Percentiles rank a stretch among this genome's conserved stretches.
Conservation (phyloP, 1,140 invertebrate genomes). For the Melitaea cinxia region DNA sequence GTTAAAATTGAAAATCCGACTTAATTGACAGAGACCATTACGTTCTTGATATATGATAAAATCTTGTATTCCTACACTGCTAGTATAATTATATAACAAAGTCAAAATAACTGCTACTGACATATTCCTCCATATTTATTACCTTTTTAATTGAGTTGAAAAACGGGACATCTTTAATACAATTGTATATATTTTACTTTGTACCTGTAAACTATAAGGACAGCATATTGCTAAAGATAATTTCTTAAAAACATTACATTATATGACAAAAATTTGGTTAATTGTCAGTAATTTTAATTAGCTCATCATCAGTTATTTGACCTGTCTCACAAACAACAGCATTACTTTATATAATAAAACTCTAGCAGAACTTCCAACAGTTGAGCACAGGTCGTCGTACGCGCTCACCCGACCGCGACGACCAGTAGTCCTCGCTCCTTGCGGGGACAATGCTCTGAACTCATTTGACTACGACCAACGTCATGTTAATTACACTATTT, state of each 20-base stretch:
- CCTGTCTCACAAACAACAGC: not conserved
- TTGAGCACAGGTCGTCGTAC: constrained; percentile 46
- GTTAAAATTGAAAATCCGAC: constrained; percentile 8
- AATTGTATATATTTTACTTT: too few species aligned
- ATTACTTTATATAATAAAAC: not conserved
- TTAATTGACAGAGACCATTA: constrained; percentile 23
- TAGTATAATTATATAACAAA: too few species aligned
- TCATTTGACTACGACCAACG: constrained; percentile 25
- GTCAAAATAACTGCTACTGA: too few species aligned
- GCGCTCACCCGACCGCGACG: constrained; percentile 49
- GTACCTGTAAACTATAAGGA: too few species aligned
- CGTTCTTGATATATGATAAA: not conserved
- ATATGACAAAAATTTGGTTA: too few species aligned
- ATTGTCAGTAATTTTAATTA: not conserved
- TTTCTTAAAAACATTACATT: too few species aligned
- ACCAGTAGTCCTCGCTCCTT: constrained; percentile 30
- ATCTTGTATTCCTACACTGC: too few species aligned
- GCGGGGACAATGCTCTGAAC: constrained; percentile 49
- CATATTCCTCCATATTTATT: too few species aligned
- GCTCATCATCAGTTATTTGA: not conserved
- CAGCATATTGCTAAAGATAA: too few species aligned
- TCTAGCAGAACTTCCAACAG: constrained; percentile 25
- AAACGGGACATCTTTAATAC: too few species aligned
- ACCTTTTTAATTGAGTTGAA: too few species aligned
- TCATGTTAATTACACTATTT: constrained; percentile 14